These are phyloP conservation scores for Lasioglossum baleicum DNA, from an alignment of 1,140 invertebrate genomes.

Conservation along the genomic window DNA sequence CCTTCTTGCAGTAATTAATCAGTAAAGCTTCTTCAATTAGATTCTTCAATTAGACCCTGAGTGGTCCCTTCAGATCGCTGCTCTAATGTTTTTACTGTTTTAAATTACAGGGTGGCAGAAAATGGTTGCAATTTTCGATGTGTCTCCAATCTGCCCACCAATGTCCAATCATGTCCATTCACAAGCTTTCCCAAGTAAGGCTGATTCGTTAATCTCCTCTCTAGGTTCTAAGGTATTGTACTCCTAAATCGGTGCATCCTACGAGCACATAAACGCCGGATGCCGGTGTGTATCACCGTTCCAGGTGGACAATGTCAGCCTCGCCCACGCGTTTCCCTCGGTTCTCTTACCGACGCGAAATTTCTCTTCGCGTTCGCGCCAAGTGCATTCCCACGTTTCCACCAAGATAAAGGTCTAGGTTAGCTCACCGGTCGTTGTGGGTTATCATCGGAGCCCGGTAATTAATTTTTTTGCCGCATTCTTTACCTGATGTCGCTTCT, in stretches of 20 bases:
- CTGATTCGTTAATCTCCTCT: neutral
- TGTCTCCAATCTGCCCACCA: neutral
- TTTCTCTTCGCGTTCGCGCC: neutral
- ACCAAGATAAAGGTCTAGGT: constrained; percentile 1
- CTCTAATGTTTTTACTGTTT: too few species aligned
- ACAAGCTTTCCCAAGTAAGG: neutral
- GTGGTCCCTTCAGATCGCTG: too few species aligned
- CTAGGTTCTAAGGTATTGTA: neutral
- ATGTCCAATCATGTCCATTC: neutral
- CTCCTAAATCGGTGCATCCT: neutral
- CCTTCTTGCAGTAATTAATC: too few species aligned
- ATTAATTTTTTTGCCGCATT: neutral
- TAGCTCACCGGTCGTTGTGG: neutral
- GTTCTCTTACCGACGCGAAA: neutral
- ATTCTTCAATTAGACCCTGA: too few species aligned
- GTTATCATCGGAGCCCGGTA: neutral
- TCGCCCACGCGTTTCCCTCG: constrained; percentile 1
- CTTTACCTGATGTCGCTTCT: too few species aligned
- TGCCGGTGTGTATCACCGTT: neutral
- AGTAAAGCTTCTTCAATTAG: too few species aligned
- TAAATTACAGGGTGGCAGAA: too few species aligned
- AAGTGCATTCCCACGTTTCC: constrained; percentile 3
- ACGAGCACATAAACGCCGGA: neutral
- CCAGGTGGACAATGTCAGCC: constrained; percentile 1
- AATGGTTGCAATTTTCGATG: too few species aligned